phyloP scores from a whole-genome alignment of 2,113 vertebrate genomes.

The Tinamus guttatus region DNA sequence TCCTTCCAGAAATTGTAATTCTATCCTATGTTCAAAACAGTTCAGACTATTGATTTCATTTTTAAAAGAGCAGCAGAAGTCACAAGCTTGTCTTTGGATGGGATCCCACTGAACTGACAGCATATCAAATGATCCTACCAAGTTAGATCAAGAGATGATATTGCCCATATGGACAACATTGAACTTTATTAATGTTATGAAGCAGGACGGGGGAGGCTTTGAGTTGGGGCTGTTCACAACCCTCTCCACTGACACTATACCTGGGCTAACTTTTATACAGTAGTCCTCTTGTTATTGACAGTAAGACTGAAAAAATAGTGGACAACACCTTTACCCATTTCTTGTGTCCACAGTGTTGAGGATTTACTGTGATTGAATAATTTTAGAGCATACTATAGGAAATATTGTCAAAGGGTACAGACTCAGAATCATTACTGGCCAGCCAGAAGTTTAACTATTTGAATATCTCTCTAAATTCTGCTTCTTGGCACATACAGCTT shows the following conservation, averaged over 20 bases:
- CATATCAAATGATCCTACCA: not conserved
- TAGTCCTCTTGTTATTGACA: not conserved
- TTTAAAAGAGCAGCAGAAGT: not conserved
- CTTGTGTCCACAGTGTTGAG: rapidly evolving
- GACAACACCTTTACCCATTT: not conserved
- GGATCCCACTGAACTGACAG: not conserved
- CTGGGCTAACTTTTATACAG: not conserved
- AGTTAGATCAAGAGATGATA: not conserved
- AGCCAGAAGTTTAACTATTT: not conserved
- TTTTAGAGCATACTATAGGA: not conserved
- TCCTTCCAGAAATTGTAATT: not conserved
- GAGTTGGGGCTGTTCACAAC: not conserved
- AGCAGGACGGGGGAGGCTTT: not conserved
- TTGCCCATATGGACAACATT: not conserved
- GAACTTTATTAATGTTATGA: not conserved
- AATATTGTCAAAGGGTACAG: not conserved
- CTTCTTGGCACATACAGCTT: not conserved
- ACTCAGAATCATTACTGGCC: not conserved
- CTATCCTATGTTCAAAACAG: not conserved
- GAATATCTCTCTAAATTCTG: not conserved
- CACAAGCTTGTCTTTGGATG: not conserved
- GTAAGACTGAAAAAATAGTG: not conserved
- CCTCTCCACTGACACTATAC: rapidly evolving
- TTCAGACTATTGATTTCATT: not conserved
- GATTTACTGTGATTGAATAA: not conserved